Evolutionary conservation across 2,113 vertebrate species (phyloP), one percentile per base, ranked within the genome.

Genomic region (Thalassarche chlororhynchos): DNA sequence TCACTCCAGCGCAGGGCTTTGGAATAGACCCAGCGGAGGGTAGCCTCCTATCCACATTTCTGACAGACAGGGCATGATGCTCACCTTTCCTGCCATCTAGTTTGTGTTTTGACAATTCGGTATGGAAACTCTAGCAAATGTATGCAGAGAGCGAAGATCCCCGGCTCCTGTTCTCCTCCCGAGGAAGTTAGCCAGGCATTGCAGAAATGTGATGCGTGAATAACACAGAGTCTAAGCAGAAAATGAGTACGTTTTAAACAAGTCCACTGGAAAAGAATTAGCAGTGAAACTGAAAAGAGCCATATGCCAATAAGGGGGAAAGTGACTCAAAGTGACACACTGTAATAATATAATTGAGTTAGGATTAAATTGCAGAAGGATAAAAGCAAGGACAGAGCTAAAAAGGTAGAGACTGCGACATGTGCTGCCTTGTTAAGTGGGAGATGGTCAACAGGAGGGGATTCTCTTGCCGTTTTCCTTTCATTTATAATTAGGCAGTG

Each of bases 221-320:
- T 96, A 97, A 95, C 87, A 42, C 66, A 78, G 91, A 94, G 69
- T 86, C 95, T 97, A 97, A 97, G 92, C 94, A 97, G 97, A 98
- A 98, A 98, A 97, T 95, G 93, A 98, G 94, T 94, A 96, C 62
- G 81, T 96, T 98, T 98, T 98, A 97, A 98, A 97, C 92, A 98
- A 98, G 96, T 98, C 97, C 98, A 97, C 96, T 96, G 97, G 98
- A 98, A 98, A 96, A 96, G 97, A 98, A 98, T 98, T 97, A 98
- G 97, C 96, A 97, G 97, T 77, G 96, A 96, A 97, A 97, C 96
- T 92, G 95, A 98, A 98, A 98, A 96, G 93, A 97, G 95, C 97
- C 97, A 98, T 97, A 98, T 98, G 98, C 97, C 98, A 98, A 88
- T 93, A 96, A 96, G 86, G 90, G 94, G 91, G 96, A 97, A 96